A percentile compares a stretch with the other conserved stretches of the same genome.
Evolutionary conservation across 2,888 invertebrate species (phyloP).

Genomic region (Drosophila histrio): DNA sequence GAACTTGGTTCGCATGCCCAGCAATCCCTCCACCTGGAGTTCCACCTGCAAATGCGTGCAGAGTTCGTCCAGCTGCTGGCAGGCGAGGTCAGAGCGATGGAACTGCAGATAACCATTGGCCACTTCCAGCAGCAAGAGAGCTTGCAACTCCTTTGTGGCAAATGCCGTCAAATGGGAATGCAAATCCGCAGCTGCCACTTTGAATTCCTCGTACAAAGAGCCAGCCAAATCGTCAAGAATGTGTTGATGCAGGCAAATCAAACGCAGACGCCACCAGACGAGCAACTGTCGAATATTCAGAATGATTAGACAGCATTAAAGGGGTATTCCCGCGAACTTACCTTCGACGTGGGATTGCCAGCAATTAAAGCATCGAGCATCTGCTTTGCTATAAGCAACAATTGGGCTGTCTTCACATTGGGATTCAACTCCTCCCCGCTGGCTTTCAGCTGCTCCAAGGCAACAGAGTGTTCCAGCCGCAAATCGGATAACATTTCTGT

Average conservation of each 20-base stretch:
- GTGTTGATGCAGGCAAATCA: conserved; percentile 90
- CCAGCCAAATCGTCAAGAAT: conserved; percentile 91
- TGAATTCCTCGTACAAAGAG: conserved; percentile 85
- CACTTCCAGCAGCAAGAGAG: conserved; percentile 85
- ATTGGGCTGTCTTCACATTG: conserved; percentile 86
- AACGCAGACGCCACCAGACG: conserved; percentile 89
- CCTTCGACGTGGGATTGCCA: conserved; percentile 75
- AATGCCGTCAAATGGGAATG: conserved; percentile 74
- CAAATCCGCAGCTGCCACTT: conserved; percentile 57
- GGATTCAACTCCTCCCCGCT: conserved; percentile 88
- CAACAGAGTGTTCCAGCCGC: conserved; percentile 33
- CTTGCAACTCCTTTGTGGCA: conserved; percentile 82
- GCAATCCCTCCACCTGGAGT: conserved; percentile 88
- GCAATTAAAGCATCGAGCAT: conserved; percentile 83
- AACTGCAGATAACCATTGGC: conserved; percentile 90
- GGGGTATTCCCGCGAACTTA: conserved; percentile 7
- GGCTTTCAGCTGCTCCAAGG: conserved; percentile 76
- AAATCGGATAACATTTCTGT: conserved; percentile 42
- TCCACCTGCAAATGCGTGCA: conserved; percentile 87
- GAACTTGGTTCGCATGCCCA: conserved; percentile 95
- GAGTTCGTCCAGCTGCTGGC: conserved; percentile 88
- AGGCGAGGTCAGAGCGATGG: conserved; percentile 89
- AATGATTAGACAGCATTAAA: background rate
- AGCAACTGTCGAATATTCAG: conserved; percentile 50
- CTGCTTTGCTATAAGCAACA: conserved; percentile 82